A percentile compares a stretch with the other conserved stretches of the same genome.
These are phyloP conservation scores for Lemur catta DNA, from an alignment of 2,797 vertebrate species.

Conservation along the genomic window DNA sequence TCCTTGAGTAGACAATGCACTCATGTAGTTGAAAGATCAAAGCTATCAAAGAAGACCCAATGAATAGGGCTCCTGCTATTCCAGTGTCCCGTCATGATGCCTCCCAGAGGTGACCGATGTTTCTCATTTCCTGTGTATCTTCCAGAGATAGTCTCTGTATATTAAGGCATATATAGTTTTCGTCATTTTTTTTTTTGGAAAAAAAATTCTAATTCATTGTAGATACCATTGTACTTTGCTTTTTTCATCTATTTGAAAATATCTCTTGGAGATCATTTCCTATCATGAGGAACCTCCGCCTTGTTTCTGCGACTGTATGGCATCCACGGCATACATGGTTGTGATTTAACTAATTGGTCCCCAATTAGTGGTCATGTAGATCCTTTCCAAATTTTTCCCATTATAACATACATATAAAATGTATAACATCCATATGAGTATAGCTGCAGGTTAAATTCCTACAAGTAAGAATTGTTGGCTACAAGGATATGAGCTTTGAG, in stretches of 20 bases:
- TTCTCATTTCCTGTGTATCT: background rate
- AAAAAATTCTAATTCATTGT: background rate
- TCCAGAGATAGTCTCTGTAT: background rate
- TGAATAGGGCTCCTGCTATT: no score
- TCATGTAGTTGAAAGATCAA: background rate
- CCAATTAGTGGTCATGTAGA: background rate
- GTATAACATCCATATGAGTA: background rate
- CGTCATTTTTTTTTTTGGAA: no score
- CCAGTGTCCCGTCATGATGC: no score
- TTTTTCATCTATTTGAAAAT: no score
- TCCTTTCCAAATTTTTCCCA: background rate
- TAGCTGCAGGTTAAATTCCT: no score
- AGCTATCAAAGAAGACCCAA: no score
- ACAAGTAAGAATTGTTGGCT: background rate
- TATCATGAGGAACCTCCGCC: accelerated
- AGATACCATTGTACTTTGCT: background rate
- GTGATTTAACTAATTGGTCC: background rate
- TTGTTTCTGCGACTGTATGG: background rate
- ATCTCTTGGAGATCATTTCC: background rate
- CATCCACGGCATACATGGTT: background rate
- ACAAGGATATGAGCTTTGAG: background rate
- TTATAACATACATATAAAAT: no score
- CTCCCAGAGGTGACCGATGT: background rate
- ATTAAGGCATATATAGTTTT: background rate
- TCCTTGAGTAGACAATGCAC: background rate